Evolutionary conservation across 2,888 invertebrate genomes (phyloP).

Genomic region (Phortica okadai): DNA sequence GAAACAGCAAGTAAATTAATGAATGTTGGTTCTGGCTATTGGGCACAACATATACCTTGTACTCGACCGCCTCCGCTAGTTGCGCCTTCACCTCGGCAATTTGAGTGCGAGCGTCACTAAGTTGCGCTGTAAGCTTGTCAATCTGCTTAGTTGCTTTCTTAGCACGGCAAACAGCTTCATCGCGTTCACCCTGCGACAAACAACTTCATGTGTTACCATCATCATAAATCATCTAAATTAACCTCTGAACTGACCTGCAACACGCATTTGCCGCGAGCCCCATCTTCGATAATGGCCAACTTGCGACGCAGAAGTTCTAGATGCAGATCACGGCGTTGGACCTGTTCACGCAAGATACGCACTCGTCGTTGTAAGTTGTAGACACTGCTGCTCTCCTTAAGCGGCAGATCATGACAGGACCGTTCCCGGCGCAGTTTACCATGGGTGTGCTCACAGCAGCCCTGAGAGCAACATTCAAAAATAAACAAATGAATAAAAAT

Average conservation of each 20-base stretch:
- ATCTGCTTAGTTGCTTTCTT: constrained; percentile 90
- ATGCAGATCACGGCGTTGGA: constrained; percentile 94
- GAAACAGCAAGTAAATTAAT: neutral
- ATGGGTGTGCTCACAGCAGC: constrained; percentile 60
- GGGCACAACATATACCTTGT: constrained; percentile 80
- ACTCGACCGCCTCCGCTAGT: constrained; percentile 89
- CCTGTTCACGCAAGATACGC: constrained; percentile 90
- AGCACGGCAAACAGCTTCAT: constrained; percentile 82
- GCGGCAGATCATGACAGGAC: constrained; percentile 87
- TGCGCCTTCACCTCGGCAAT: constrained; percentile 90
- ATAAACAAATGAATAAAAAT: neutral
- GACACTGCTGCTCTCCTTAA: constrained; percentile 81
- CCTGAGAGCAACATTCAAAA: constrained; percentile 50
- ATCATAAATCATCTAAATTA: too few species aligned
- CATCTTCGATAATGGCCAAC: constrained; percentile 88
- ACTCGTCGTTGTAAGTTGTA: constrained; percentile 92
- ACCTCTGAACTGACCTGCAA: constrained; percentile 73
- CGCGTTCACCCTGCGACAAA: constrained; percentile 79
- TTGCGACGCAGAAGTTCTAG: constrained; percentile 92
- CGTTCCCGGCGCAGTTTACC: constrained; percentile 86
- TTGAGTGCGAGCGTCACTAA: constrained; percentile 88
- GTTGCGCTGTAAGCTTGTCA: constrained; percentile 87
- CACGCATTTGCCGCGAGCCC: constrained; percentile 80
- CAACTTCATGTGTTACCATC: neutral
- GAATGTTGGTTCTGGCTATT: neutral